Evolutionary conservation across 2,113 vertebrate species (phyloP).

Genomic region (Hemiscyllium ocellatum): DNA sequence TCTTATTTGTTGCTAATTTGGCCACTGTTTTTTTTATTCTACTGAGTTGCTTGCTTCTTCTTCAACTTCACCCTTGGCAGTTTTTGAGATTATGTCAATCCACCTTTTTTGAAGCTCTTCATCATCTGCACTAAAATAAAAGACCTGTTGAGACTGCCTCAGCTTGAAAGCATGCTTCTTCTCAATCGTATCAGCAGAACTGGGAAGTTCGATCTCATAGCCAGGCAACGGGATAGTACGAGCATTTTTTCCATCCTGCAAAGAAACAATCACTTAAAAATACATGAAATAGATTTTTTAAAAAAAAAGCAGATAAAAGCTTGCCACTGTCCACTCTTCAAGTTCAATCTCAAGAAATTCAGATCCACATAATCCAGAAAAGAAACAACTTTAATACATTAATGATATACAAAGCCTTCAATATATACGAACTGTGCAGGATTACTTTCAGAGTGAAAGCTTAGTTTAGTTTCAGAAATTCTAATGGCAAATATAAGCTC

Average conservation of each 20-base stretch:
- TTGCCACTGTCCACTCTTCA: slow-evolving; percentile 21
- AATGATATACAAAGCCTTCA: background rate
- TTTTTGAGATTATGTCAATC: slow-evolving; percentile 67
- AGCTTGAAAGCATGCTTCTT: slow-evolving; percentile 64
- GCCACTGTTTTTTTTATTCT: background rate
- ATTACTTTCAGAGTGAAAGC: background rate
- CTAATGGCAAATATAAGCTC: background rate
- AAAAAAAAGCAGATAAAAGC: background rate
- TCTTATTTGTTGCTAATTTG: background rate
- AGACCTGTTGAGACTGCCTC: slow-evolving; percentile 64
- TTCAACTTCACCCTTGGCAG: slow-evolving; percentile 53
- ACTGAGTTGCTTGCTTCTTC: slow-evolving; percentile 39
- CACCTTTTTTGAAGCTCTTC: slow-evolving; percentile 68
- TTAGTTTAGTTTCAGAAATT: background rate
- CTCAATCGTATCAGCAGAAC: slow-evolving; percentile 59
- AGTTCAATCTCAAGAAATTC: slow-evolving; percentile 49
- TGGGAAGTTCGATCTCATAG: slow-evolving; percentile 59
- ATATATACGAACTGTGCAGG: background rate
- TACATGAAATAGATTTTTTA: background rate
- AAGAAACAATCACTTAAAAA: background rate
- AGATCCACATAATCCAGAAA: slow-evolving; percentile 45
- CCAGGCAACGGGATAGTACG: slow-evolving; percentile 63
- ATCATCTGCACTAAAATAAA: slow-evolving; percentile 69
- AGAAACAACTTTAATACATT: background rate
- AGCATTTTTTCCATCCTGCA: slow-evolving; percentile 61